These are phyloP conservation scores for Eupithecia dodoneata DNA, from an alignment of 2,888 invertebrate species.

Conservation along the genomic window DNA sequence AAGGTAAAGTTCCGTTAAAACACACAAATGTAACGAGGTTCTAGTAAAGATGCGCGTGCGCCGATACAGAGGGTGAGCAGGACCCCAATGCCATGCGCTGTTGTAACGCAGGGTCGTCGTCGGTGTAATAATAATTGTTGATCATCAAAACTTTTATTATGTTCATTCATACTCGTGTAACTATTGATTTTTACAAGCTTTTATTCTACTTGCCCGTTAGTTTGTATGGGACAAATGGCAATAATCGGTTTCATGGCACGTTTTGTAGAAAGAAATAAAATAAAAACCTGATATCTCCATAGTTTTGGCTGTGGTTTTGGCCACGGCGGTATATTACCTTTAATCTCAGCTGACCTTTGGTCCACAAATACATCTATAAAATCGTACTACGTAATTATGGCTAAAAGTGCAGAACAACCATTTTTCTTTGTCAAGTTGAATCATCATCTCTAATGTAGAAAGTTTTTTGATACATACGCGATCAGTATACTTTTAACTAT, in stretches of 20 bases:
- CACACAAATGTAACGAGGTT: conserved; percentile 37
- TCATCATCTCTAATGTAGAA: not conserved
- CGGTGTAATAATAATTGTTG: conserved; percentile 40
- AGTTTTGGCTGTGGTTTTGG: not conserved
- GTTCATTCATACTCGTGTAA: not conserved
- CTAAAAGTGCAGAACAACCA: not conserved
- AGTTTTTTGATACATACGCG: not conserved
- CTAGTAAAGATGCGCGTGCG: conserved; percentile 52
- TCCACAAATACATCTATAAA: not conserved
- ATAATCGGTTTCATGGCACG: not conserved
- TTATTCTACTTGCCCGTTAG: too few species aligned
- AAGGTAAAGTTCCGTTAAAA: conserved; percentile 17
- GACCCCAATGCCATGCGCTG: conserved; percentile 44
- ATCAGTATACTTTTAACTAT: not conserved
- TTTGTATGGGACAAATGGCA: too few species aligned
- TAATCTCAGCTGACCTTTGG: not conserved
- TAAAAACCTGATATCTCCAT: not conserved
- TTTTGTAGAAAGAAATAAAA: not conserved
- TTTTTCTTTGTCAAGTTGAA: not conserved
- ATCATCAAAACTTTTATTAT: not conserved
- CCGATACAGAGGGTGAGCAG: conserved; percentile 60
- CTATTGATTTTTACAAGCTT: not conserved
- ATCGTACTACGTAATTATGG: not conserved
- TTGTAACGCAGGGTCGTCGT: conserved; percentile 34
- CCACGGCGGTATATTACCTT: not conserved